Evolutionary conservation across 2,888 invertebrate genomes (phyloP).

Genomic region (Pterostichus niger): DNA sequence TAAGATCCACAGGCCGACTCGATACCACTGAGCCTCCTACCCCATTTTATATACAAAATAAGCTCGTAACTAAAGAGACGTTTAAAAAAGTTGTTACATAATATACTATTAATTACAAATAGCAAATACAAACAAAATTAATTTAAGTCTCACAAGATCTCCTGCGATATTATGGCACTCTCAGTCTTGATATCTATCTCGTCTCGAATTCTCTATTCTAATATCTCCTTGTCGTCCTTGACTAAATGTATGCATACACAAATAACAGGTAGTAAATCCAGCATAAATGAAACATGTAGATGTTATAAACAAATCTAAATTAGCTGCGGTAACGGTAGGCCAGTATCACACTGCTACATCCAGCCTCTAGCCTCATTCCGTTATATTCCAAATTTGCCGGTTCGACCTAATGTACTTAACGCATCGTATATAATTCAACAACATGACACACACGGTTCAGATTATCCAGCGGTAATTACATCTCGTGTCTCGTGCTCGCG

Average conservation of each 20-base stretch:
- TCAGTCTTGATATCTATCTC: no score
- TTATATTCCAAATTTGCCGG: constrained; percentile 16
- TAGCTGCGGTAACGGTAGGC: not conserved
- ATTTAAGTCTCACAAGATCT: no score
- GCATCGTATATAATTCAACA: constrained; percentile 56
- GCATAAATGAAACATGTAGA: constrained; percentile 25
- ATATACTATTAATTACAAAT: no score
- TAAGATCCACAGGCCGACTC: no score
- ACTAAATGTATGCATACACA: not conserved
- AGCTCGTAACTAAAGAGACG: no score
- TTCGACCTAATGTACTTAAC: constrained; percentile 57
- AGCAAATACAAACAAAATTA: no score
- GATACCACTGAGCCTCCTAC: no score
- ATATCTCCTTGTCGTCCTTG: no score
- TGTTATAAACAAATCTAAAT: constrained; percentile 33
- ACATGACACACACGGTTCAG: constrained; percentile 51
- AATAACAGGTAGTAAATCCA: constrained; percentile 40
- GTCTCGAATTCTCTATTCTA: no score
- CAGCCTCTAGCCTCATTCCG: not conserved
- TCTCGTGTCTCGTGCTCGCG: constrained; percentile 48
- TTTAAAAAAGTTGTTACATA: no score
- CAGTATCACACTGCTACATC: not conserved
- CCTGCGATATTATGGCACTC: no score
- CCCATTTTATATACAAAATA: no score
- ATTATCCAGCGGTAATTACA: constrained; percentile 61